These are phyloP conservation scores for Notechis scutatus DNA, from an alignment of 2,113 vertebrate species.

Conservation along the genomic window DNA sequence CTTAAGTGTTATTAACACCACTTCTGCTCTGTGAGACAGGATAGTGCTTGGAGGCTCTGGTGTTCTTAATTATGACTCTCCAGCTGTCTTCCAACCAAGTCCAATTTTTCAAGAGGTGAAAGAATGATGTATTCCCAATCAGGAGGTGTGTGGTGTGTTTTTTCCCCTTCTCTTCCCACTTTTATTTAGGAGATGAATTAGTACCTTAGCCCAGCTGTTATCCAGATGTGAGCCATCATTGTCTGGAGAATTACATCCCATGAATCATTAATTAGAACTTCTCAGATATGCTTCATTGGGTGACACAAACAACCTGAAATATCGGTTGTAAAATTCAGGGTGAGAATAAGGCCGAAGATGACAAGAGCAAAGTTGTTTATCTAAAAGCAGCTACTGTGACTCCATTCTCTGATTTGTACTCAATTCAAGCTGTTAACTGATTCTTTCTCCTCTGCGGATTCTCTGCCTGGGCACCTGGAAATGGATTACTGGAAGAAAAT, in stretches of 20 bases:
- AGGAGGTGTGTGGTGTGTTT: not conserved
- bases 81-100: conserved; percentile 18
- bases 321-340: not conserved
- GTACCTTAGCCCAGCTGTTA: not conserved
- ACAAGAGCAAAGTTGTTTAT: not conserved
- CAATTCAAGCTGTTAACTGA: not conserved
- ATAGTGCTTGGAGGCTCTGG: not conserved
- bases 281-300: not conserved
- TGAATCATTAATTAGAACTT: not conserved
- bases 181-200: not conserved
- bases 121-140: not conserved
- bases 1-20: conserved; percentile 16
- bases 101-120: not conserved
- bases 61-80: conserved; percentile 27
- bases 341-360: not conserved
- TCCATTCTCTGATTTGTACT: not conserved
- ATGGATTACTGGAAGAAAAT: not conserved
- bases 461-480: not conserved
- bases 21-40: not conserved
- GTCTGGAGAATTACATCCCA: not conserved
- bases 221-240: not conserved
- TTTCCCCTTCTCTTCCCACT: not conserved
- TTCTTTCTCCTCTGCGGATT: not conserved
- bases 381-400: not conserved
- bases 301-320: not conserved